Base-by-base conservation (phyloP, 2,113 vertebrate genomes). In the Carettochelys insculpta region DNA sequence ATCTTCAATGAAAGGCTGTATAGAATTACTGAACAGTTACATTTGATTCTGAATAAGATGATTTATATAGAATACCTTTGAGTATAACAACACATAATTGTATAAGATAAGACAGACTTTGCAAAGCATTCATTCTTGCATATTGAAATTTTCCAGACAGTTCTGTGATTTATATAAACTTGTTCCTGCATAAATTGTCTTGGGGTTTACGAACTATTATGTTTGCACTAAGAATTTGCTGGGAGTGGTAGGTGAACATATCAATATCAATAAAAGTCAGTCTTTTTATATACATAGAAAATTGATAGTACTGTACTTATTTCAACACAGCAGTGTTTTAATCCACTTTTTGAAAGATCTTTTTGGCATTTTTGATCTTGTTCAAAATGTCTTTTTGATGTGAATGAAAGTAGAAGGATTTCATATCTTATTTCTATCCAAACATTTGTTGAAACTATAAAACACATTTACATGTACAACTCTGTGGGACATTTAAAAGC, bases 181-280 rank as follows among this genome's bases (percentile, higher is more conserved):
- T 90, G 88, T 97, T 96, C 94, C 95, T 97, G 95, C 6, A 17
- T 97, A 93, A 96, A 93, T 97, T 97, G 91, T 97, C 95, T 96
- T 97, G 95, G 95, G 96, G 92, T 97, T 97, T 97, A 97, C 50
- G 92, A 86, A 85, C 76, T 96, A 83, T 95, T 97, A 97, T 96
- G 97, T 98, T 98, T 98, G 98, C 98, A 98, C 98, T 98, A 98
- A 97, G 93, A 95, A 95, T 97, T 97, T 97, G 92, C 96, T 97
- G 96, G 96, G 95, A 97, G 96, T 96, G 92, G 77, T 95, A 90
- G 95, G 91, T 96, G 93, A 96, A 91, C 97, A 94, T 96, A 96
- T 91, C 95, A 7, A 25, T 94, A 90, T 93, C 73, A 50, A 52
- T 96, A 95, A 94, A 95, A 96, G 96, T 94, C 95, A 71, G 83